Evolutionary conservation across 37 sponge, comb jelly and placozoan species (phyloP).

Genomic region (Beroe forskalii): DNA sequence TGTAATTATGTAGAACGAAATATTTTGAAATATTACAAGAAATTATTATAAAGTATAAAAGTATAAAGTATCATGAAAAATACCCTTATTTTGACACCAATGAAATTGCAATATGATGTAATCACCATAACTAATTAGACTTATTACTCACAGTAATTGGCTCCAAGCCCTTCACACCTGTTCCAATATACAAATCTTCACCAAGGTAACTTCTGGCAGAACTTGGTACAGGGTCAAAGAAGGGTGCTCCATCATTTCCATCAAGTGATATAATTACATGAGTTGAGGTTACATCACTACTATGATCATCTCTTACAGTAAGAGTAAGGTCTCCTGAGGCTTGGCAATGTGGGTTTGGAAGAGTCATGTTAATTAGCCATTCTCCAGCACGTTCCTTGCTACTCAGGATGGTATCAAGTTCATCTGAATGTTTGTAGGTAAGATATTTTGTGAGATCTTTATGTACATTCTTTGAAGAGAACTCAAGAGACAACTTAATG

Average conservation of each 20-base stretch:
- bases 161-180: neutral
- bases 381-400: neutral
- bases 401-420: neutral
- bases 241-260: neutral
- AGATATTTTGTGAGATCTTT: neutral
- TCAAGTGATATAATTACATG: neutral
- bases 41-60: too few species aligned
- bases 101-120: too few species aligned
- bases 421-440: neutral
- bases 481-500: neutral
- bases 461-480: neutral
- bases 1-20: too few species aligned
- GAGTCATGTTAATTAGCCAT: neutral
- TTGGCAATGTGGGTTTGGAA: neutral
- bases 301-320: neutral
- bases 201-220: neutral
- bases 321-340: neutral
- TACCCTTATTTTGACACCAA: too few species aligned
- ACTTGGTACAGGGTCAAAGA: conserved; percentile 21
- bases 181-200: neutral
- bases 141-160: neutral
- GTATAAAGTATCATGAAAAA: too few species aligned
- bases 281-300: neutral
- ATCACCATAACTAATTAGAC: too few species aligned
- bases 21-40: too few species aligned